Percentiles rank a stretch among this genome's conserved stretches.
phyloP scores from a whole-genome alignment of 2,888 invertebrate species.

The Tolmerus cingulatus region DNA sequence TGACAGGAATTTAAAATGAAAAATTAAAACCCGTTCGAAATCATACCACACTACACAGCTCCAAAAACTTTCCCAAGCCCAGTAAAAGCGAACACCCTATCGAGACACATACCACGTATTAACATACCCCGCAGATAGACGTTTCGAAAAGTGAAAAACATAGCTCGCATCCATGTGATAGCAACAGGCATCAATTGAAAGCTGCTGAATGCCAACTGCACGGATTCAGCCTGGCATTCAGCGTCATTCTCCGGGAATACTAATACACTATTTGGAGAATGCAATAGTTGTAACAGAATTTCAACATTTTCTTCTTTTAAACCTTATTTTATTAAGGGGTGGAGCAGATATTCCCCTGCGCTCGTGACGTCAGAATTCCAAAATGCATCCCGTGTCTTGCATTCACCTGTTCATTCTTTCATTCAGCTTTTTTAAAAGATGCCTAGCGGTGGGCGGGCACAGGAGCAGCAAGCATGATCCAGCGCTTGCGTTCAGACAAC shows the following conservation, averaged over 20 bases:
- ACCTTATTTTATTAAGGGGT: conserved; percentile 29
- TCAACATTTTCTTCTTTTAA: conserved; percentile 17
- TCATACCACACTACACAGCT: conserved; percentile 28
- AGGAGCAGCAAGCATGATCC: conserved; percentile 27
- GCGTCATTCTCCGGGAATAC: background rate
- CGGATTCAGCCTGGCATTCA: conserved; percentile 39
- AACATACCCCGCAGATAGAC: conserved; percentile 37
- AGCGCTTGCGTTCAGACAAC: conserved; percentile 14
- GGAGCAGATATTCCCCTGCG: conserved; percentile 35
- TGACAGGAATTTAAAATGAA: conserved; percentile 43
- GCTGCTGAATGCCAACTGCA: conserved; percentile 29
- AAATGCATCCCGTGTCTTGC: conserved; percentile 25
- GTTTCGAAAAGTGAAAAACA: conserved; percentile 42
- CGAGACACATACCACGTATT: conserved; percentile 38
- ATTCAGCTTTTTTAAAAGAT: conserved; percentile 20
- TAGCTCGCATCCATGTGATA: conserved; percentile 43
- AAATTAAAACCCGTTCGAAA: conserved; percentile 15
- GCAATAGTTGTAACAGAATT: conserved; percentile 41
- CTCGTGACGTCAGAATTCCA: conserved; percentile 19
- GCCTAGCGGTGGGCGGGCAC: conserved; percentile 40
- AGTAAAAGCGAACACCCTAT: conserved; percentile 29
- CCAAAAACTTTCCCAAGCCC: conserved; percentile 39
- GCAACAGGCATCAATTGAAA: conserved; percentile 43
- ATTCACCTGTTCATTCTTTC: conserved; percentile 43
- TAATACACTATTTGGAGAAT: conserved; percentile 25